These are phyloP conservation scores for Etheostoma cragini DNA, from an alignment of 2,113 vertebrate genomes.

Conservation along the genomic window DNA sequence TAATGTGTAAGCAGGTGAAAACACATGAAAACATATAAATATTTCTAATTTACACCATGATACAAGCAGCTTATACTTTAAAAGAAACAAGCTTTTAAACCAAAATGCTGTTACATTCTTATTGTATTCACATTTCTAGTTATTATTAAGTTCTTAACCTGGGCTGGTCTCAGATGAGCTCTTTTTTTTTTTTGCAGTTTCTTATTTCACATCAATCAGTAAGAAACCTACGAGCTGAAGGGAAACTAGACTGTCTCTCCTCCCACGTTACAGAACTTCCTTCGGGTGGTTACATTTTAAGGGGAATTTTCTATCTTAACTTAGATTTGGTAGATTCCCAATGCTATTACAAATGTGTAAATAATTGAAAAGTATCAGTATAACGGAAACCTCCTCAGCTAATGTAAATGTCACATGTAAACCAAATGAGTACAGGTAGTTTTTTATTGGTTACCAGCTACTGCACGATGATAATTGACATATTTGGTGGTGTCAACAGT, in stretches of 20 bases:
- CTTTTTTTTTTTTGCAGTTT: not conserved
- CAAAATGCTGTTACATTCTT: not conserved
- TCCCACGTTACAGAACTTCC: constrained; percentile 41
- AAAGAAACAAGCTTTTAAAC: not conserved
- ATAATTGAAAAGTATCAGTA: not conserved
- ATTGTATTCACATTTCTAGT: not conserved
- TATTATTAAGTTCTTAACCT: not conserved
- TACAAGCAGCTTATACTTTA: not conserved
- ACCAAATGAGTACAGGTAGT: not conserved
- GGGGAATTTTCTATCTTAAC: constrained; percentile 30
- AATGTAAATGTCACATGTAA: constrained; percentile 10
- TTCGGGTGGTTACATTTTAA: constrained; percentile 29
- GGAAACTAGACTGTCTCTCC: constrained; percentile 41
- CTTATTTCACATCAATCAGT: constrained; percentile 46
- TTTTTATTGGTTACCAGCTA: constrained; percentile 24
- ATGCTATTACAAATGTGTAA: not conserved
- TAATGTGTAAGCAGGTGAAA: not conserved
- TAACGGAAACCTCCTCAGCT: not conserved
- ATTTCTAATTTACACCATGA: not conserved
- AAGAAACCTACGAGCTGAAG: constrained; percentile 44
- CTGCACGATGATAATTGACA: not conserved
- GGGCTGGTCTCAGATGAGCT: not conserved
- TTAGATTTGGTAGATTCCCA: constrained; percentile 10
- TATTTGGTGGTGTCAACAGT: constrained; percentile 8
- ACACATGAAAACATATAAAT: not conserved